These are phyloP conservation scores for Apantesis nais DNA, from an alignment of 2,888 invertebrate genomes.

Conservation along the genomic window DNA sequence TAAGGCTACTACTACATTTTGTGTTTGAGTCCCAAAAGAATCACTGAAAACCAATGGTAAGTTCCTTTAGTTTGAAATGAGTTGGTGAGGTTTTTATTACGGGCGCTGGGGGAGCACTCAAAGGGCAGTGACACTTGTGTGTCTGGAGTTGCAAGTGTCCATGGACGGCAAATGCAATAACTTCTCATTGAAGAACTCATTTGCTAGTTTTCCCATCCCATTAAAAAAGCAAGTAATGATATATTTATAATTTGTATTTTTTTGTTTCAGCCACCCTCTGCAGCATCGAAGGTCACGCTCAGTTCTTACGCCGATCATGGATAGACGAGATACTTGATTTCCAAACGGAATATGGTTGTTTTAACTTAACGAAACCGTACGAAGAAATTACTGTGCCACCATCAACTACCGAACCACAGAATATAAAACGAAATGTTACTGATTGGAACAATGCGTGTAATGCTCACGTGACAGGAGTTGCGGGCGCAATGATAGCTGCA, in stretches of 20 bases:
- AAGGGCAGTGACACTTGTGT: too few species aligned
- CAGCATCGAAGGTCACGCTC: conserved; percentile 53
- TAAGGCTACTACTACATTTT: too few species aligned
- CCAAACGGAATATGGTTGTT: conserved; percentile 60
- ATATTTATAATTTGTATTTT: background rate
- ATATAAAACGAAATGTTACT: background rate
- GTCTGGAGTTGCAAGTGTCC: too few species aligned
- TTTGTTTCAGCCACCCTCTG: conserved; percentile 58
- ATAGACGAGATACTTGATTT: conserved; percentile 43
- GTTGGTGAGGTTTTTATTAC: too few species aligned
- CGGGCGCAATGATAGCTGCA: conserved; percentile 12
- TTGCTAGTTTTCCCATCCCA: background rate
- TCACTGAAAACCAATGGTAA: too few species aligned
- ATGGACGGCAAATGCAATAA: too few species aligned
- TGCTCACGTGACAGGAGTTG: conserved; percentile 13
- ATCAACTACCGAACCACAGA: background rate
- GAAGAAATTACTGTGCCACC: background rate
- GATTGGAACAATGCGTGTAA: conserved; percentile 10
- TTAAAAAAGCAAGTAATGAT: background rate
- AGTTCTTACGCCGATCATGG: conserved; percentile 59
- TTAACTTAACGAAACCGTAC: conserved; percentile 25
- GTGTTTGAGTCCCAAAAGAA: too few species aligned
- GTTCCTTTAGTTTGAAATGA: too few species aligned
- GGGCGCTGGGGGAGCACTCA: too few species aligned
- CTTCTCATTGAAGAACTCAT: background rate